Evolutionary conservation across 1,140 invertebrate species (phyloP).

Genomic region (Chlorops oryzae): DNA sequence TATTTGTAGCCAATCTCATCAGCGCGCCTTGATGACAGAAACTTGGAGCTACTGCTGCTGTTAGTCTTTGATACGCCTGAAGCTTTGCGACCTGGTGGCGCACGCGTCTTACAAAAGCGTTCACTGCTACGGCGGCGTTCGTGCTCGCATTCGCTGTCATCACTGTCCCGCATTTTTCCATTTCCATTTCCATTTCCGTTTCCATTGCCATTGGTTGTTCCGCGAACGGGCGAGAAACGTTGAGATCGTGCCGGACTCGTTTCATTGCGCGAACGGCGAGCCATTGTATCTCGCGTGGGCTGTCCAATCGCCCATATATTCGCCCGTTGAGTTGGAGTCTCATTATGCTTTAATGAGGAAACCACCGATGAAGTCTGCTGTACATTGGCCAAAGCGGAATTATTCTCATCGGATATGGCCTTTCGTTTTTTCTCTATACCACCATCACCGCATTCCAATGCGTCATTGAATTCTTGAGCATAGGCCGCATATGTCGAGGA

Average conservation of each 20-base stretch:
- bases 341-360: no score
- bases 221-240: constrained; percentile 27
- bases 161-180: constrained; percentile 36
- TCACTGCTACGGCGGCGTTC: constrained; percentile 42
- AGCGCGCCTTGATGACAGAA: constrained; percentile 27
- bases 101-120: constrained; percentile 43
- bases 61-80: constrained; percentile 33
- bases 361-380: background rate
- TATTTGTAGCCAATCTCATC: constrained; percentile 35
- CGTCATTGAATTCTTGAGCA: constrained; percentile 36
- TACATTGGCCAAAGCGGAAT: constrained; percentile 32
- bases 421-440: no score
- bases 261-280: constrained; percentile 29
- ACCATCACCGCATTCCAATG: constrained; percentile 3
- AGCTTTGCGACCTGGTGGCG: constrained; percentile 41
- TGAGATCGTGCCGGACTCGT: constrained; percentile 40
- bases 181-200: constrained; percentile 38
- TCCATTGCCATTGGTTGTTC: constrained; percentile 28
- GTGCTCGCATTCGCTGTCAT: constrained; percentile 51
- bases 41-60: constrained; percentile 19
- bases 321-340: no score
- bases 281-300: constrained; percentile 26
- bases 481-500: constrained; percentile 19
- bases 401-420: constrained; percentile 25
- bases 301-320: constrained; percentile 12